Conservation (phyloP, 2,888 invertebrate species). For the Iphiclides podalirius region DNA sequence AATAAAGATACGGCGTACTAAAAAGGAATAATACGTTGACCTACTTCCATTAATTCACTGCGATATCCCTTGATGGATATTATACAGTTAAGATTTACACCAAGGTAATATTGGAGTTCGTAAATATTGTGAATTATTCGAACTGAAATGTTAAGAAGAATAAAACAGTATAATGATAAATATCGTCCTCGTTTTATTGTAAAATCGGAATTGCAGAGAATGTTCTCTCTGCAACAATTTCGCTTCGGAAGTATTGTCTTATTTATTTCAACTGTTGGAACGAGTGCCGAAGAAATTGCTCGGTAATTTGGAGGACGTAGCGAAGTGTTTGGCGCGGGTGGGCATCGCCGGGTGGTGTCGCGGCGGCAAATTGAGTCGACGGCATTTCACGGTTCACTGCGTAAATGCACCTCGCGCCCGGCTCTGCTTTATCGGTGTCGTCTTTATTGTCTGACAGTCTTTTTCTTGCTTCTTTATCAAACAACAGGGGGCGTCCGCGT, state of each 20-base stretch:
- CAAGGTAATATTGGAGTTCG: too few relatives aligned
- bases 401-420: conserved; percentile 52
- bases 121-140: too few relatives aligned
- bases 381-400: conserved; percentile 67
- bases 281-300: conserved; percentile 45
- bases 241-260: conserved; percentile 32
- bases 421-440: conserved; percentile 32
- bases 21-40: too few relatives aligned
- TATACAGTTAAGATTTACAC: too few relatives aligned
- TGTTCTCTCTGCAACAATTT: too few relatives aligned
- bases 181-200: neutral
- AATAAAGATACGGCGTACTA: too few relatives aligned
- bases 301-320: conserved; percentile 54
- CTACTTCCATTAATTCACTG: too few relatives aligned
- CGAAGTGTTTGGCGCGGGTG: conserved; percentile 47
- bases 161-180: too few relatives aligned
- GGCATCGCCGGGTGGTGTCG: conserved; percentile 52
- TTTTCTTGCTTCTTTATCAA: conserved; percentile 31
- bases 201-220: neutral
- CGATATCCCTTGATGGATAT: too few relatives aligned
- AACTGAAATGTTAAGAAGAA: too few relatives aligned
- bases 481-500: conserved; percentile 27
- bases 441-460: conserved; percentile 43
- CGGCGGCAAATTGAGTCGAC: conserved; percentile 65
- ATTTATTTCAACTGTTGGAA: conserved; percentile 34